phyloP scores from a whole-genome alignment of 2,797 vertebrate genomes.

The Chelidonichthys spinosus region DNA sequence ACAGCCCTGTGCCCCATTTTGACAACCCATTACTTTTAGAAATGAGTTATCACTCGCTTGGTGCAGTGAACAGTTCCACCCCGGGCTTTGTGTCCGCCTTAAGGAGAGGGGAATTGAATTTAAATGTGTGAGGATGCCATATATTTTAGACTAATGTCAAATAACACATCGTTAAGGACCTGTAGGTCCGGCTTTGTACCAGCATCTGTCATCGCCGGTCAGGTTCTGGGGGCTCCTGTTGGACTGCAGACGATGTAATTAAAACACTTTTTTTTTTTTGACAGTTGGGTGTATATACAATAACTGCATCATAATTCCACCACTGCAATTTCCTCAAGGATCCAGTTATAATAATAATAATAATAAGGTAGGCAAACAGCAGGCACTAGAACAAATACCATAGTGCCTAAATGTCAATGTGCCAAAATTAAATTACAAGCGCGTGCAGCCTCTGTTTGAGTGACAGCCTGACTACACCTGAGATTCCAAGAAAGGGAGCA shows the following conservation, averaged over 20 bases:
- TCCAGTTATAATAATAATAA: constrained; percentile 7
- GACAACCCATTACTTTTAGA: constrained; percentile 63
- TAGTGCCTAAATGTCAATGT: constrained; percentile 6
- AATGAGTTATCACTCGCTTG: constrained; percentile 65
- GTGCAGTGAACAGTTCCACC: constrained; percentile 56
- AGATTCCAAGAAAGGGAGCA: constrained; percentile 43
- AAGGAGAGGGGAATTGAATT: constrained; percentile 52
- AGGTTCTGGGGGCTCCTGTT: constrained; percentile 10
- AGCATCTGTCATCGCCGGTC: constrained; percentile 26
- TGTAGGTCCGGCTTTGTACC: constrained; percentile 11
- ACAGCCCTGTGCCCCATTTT: constrained; percentile 56
- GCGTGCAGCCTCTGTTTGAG: constrained; percentile 33
- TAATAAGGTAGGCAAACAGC: constrained; percentile 17
- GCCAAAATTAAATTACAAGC: constrained; percentile 40
- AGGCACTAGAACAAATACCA: constrained; percentile 13
- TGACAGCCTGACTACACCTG: constrained; percentile 50
- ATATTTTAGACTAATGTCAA: constrained; percentile 56
- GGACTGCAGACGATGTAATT: constrained; percentile 22
- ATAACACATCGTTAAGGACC: constrained; percentile 28
- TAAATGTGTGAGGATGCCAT: constrained; percentile 49
- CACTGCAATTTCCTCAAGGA: constrained; percentile 9
- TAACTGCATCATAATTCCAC: constrained; percentile 16
- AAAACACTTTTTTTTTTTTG: constrained; percentile 3
- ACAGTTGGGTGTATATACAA: constrained; percentile 6
- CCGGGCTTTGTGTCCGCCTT: constrained; percentile 50